phyloP scores from a whole-genome alignment of 2,888 invertebrate genomes.

The Muscina levida region DNA sequence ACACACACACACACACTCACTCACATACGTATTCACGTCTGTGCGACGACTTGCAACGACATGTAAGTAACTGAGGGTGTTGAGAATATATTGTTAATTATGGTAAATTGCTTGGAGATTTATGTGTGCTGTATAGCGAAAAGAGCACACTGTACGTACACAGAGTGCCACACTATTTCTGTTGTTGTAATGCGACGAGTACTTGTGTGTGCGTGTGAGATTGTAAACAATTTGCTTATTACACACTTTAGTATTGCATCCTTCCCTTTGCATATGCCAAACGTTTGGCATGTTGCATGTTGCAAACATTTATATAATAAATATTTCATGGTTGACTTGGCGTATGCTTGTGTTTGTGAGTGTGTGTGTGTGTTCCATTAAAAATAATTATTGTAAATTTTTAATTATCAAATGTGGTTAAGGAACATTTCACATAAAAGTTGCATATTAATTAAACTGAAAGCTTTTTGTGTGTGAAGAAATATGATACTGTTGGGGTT shows the following conservation, averaged over 20 bases:
- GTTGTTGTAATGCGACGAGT: background rate
- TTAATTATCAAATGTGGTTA: constrained; percentile 37
- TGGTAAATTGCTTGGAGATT: constrained; percentile 30
- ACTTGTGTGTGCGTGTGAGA: background rate
- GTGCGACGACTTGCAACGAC: background rate
- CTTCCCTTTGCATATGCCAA: background rate
- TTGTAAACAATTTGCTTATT: constrained; percentile 28
- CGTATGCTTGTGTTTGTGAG: background rate
- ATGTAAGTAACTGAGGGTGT: background rate
- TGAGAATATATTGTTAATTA: constrained; percentile 28
- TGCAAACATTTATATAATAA: background rate
- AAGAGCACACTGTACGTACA: background rate
- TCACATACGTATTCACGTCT: background rate
- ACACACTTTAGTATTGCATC: background rate
- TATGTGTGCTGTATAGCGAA: constrained; percentile 15
- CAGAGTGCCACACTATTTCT: background rate
- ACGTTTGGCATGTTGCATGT: background rate
- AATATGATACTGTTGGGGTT: too few relatives aligned
- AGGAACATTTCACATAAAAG: constrained; percentile 27
- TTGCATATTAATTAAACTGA: constrained; percentile 32
- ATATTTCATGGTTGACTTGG: constrained; percentile 16
- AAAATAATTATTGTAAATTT: constrained; percentile 36
- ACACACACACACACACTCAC: background rate
- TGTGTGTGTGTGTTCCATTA: constrained; percentile 15
- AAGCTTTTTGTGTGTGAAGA: constrained; percentile 24